Percentiles rank a stretch among this genome's conserved stretches.
phyloP scores from a whole-genome alignment of 2,888 invertebrate genomes.

The Apotomis turbidana region DNA sequence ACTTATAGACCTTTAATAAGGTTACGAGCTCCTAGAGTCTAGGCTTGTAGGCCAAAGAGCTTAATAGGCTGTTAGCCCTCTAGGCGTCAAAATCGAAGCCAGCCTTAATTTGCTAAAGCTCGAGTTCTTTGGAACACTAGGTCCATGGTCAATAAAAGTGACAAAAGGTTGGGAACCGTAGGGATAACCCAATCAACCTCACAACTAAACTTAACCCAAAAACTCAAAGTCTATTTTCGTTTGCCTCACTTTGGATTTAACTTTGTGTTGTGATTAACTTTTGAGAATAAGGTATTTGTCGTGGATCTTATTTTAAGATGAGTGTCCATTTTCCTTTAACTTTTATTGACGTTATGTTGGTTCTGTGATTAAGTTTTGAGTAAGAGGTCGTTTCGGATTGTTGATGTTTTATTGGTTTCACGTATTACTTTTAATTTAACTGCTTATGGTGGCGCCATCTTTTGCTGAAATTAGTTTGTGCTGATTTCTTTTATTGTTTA shows the following conservation, averaged over 20 bases:
- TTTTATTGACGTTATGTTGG: slow-evolving; percentile 21
- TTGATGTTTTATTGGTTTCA: slow-evolving; percentile 63
- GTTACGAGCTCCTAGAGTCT: no score
- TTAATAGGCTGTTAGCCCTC: no score
- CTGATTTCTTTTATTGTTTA: slow-evolving; percentile 11
- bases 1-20: no score
- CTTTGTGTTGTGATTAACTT: slow-evolving; percentile 34
- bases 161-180: no score
- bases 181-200: slow-evolving; percentile 43
- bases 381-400: slow-evolving; percentile 52
- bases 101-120: no score
- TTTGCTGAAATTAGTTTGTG: slow-evolving; percentile 14
- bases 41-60: no score
- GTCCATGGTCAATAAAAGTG: no score
- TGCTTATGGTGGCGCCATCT: slow-evolving; percentile 44
- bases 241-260: slow-evolving; percentile 19
- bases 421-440: slow-evolving; percentile 58
- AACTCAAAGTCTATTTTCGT: slow-evolving; percentile 45
- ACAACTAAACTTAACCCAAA: slow-evolving; percentile 41
- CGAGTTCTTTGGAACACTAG: no score
- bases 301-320: slow-evolving; percentile 40
- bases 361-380: slow-evolving; percentile 44
- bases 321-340: slow-evolving; percentile 46
- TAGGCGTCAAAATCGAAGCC: no score
- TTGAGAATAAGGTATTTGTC: slow-evolving; percentile 6